Conservation (phyloP, 1,140 invertebrate species). For the Anastatus disparis region DNA sequence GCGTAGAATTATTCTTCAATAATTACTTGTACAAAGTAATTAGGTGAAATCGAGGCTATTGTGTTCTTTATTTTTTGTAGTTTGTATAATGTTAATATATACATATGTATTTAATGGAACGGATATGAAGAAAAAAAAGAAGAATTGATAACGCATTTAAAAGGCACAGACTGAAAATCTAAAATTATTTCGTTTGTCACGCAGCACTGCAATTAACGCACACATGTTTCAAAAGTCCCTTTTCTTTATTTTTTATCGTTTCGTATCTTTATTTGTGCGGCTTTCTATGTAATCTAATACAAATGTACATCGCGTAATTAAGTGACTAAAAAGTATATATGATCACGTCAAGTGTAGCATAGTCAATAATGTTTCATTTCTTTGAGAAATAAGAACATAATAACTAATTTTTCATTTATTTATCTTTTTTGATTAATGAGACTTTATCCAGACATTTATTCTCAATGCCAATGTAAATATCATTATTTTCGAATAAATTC, state of each 20-base stretch:
- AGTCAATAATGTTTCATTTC: too few relatives aligned
- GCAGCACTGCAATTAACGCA: slow-evolving; percentile 32
- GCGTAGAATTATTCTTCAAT: too few relatives aligned
- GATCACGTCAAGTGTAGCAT: background rate
- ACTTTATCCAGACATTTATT: too few relatives aligned
- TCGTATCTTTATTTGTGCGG: background rate
- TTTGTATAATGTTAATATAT: too few relatives aligned
- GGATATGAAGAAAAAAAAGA: slow-evolving; percentile 4
- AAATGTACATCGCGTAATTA: slow-evolving; percentile 33
- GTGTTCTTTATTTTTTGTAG: slow-evolving; percentile 5
- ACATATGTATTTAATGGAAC: background rate
- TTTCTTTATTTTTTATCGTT: slow-evolving; percentile 12
- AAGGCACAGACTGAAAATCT: slow-evolving; percentile 23
- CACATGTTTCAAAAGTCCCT: slow-evolving; percentile 24
- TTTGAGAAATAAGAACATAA: too few relatives aligned
- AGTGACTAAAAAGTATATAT: slow-evolving; percentile 18
- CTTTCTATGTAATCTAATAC: slow-evolving; percentile 6
- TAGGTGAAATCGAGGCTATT: slow-evolving; percentile 41
- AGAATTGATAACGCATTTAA: slow-evolving; percentile 31
- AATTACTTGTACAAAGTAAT: slow-evolving; percentile 33
- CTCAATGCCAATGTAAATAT: too few relatives aligned
- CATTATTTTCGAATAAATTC: too few relatives aligned
- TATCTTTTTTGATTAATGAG: too few relatives aligned
- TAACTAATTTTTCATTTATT: too few relatives aligned
- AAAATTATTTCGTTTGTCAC: slow-evolving; percentile 39